Conservation (phyloP, 2,888 invertebrate species). For the Hartigia nigra region DNA sequence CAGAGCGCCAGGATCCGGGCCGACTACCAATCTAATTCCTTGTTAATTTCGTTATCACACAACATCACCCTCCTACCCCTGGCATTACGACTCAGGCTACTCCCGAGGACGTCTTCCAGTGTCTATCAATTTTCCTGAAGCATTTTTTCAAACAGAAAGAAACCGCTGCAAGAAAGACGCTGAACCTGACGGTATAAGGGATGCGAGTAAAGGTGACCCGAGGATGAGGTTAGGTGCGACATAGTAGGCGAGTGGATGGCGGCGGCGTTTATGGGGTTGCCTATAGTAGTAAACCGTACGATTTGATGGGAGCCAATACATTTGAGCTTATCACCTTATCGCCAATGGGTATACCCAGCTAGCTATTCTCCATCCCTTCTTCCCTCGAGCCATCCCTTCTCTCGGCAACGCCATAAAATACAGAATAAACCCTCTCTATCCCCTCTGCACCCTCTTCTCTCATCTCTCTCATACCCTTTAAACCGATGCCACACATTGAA, state of each 20-base stretch:
- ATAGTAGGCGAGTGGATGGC: slow-evolving; percentile 31
- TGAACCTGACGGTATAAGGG: background rate
- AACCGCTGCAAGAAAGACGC: background rate
- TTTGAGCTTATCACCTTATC: slow-evolving; percentile 66
- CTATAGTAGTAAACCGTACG: slow-evolving; percentile 60
- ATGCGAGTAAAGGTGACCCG: slow-evolving; percentile 4
- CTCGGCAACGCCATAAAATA: slow-evolving; percentile 57
- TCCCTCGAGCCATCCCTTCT: background rate
- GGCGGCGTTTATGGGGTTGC: slow-evolving; percentile 55
- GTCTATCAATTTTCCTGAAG: background rate
- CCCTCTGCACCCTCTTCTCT: slow-evolving; percentile 13
- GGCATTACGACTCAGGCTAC: background rate
- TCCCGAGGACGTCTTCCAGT: background rate
- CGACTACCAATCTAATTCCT: background rate
- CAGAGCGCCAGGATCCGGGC: background rate
- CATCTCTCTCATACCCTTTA: slow-evolving; percentile 20
- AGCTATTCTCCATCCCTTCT: slow-evolving; percentile 41
- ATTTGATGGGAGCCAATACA: slow-evolving; percentile 65
- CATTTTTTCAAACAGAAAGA: background rate
- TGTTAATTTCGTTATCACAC: background rate
- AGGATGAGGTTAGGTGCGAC: slow-evolving; percentile 23
- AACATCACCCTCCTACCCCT: background rate
- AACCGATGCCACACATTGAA: slow-evolving; percentile 15
- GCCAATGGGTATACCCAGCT: slow-evolving; percentile 56
- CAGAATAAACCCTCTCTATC: slow-evolving; percentile 55